These are phyloP conservation scores for Cataglyphis livida DNA, from an alignment of 2,888 invertebrate species.

Conservation along the genomic window DNA sequence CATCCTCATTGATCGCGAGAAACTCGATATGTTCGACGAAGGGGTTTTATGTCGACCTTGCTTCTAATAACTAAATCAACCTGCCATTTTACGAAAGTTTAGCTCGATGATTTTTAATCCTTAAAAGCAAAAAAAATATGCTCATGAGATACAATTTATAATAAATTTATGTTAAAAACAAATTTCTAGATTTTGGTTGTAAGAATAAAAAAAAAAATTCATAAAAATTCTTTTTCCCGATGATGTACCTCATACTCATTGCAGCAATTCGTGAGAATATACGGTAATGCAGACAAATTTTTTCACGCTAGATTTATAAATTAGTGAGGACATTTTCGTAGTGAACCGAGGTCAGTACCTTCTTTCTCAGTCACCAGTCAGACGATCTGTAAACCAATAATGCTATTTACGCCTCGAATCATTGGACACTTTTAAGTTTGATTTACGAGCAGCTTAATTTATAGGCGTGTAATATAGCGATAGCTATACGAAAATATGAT, in stretches of 20 bases:
- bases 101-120: conserved; percentile 1
- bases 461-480: conserved; percentile 58
- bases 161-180: not conserved
- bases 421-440: conserved; percentile 78
- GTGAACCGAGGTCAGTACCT: conserved; percentile 59
- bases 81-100: not conserved
- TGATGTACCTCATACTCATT: conserved; percentile 48
- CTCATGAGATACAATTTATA: not conserved
- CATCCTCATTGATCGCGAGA: conserved; percentile 24
- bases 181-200: not conserved
- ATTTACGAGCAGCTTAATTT: conserved; percentile 81
- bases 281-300: conserved; percentile 62
- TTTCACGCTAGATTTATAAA: conserved; percentile 59
- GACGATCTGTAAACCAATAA: conserved; percentile 81
- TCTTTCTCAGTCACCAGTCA: conserved; percentile 2
- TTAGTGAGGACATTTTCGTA: conserved; percentile 55
- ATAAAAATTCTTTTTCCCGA: conserved; percentile 30
- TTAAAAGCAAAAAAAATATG: not conserved
- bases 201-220: not conserved
- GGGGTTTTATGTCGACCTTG: conserved; percentile 14
- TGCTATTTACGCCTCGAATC: conserved; percentile 83
- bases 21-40: conserved; percentile 24
- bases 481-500: conserved; percentile 79
- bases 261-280: conserved; percentile 41
- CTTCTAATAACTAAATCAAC: conserved; percentile 21